These are phyloP conservation scores for Eumacrocentrus americanus DNA, from an alignment of 2,888 invertebrate genomes.

Conservation along the genomic window DNA sequence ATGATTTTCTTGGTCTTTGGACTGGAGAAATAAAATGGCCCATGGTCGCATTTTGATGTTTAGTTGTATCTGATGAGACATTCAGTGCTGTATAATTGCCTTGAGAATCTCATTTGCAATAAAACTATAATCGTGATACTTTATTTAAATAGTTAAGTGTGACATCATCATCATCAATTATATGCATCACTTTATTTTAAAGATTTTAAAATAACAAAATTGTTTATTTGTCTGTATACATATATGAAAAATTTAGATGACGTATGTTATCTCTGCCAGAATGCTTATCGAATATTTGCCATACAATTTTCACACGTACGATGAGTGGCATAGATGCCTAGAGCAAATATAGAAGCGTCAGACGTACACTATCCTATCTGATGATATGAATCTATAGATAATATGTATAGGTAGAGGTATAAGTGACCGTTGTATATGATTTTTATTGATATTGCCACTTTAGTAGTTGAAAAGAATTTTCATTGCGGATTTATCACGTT, in stretches of 20 bases:
- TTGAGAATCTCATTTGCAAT: constrained; percentile 45
- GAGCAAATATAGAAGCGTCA: neutral
- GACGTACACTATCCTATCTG: neutral
- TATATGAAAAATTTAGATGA: constrained; percentile 39
- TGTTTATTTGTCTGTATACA: neutral
- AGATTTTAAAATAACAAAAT: too few relatives aligned
- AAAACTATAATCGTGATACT: constrained; percentile 35
- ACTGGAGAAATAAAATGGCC: constrained; percentile 22
- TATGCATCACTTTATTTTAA: neutral
- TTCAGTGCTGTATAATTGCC: too few relatives aligned
- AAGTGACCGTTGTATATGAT: neutral
- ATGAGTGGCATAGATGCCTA: neutral
- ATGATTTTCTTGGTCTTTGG: too few relatives aligned
- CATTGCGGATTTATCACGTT: too few relatives aligned
- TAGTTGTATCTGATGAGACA: constrained; percentile 36
- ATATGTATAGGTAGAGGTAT: too few relatives aligned
- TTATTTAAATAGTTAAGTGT: too few relatives aligned
- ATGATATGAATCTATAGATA: too few relatives aligned
- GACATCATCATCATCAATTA: neutral
- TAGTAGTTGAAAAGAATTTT: too few relatives aligned
- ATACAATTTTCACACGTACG: constrained; percentile 32
- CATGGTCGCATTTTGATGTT: constrained; percentile 32
- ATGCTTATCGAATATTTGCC: constrained; percentile 40
- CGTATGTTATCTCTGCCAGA: constrained; percentile 48
- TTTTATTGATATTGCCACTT: too few relatives aligned